Evolutionary conservation across 92 coral and sea anemone species (phyloP).

Genomic region (Palythoa heliodiscus): DNA sequence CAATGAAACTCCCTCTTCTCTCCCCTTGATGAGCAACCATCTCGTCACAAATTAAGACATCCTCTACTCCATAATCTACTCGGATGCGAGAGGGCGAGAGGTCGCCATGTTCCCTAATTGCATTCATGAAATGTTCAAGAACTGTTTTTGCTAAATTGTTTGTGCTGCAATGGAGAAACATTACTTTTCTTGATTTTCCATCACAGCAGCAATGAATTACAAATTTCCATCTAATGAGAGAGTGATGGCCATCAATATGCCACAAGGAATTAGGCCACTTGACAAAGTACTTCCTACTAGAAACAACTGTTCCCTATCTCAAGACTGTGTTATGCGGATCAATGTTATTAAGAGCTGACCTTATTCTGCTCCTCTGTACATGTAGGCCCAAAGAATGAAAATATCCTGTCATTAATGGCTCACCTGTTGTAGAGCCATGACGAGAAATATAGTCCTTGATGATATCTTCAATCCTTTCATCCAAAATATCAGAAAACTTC

Average conservation of each 20-base stretch:
- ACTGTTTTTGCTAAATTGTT: constrained; percentile 1
- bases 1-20: constrained; percentile 36
- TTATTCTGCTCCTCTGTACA: constrained; percentile 16
- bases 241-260: constrained; percentile 45
- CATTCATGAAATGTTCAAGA: background rate
- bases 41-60: background rate
- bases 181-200: background rate
- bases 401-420: constrained; percentile 62
- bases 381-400: constrained; percentile 46
- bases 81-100: background rate
- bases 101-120: background rate
- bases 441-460: constrained; percentile 66
- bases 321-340: background rate
- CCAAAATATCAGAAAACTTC: constrained; percentile 61
- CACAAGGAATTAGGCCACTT: constrained; percentile 44
- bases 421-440: constrained; percentile 71
- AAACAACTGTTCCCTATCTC: background rate
- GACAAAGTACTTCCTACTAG: constrained; percentile 36
- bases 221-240: constrained; percentile 19
- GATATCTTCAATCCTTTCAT: constrained; percentile 58
- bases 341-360: background rate
- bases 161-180: background rate
- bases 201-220: background rate
- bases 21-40: background rate
- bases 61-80: background rate